Percentiles rank a stretch among this genome's conserved stretches.
These are phyloP conservation scores for Psilopsiagon aurifrons DNA, from an alignment of 2,113 vertebrate species.

Conservation along the genomic window DNA sequence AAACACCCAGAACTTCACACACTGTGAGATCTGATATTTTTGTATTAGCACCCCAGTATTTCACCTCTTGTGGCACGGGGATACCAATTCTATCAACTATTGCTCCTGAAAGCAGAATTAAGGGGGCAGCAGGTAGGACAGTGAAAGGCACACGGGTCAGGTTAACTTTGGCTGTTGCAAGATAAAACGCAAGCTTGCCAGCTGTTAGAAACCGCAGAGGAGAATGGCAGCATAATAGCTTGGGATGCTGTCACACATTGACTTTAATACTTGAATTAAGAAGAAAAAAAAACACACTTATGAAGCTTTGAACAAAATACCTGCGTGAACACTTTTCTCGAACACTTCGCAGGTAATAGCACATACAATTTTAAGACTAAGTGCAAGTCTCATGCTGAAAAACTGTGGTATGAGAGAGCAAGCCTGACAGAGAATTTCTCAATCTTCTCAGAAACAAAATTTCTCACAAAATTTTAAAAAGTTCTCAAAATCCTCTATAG, in stretches of 20 bases:
- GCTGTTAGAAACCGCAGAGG: background rate
- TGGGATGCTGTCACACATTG: background rate
- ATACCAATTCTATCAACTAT: too few relatives aligned
- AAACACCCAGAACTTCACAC: too few relatives aligned
- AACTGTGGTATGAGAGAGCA: fast-evolving
- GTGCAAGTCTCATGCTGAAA: background rate
- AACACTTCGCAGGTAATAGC: background rate
- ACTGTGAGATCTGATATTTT: fast-evolving
- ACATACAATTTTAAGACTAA: background rate
- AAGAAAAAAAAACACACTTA: background rate
- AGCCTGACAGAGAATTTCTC: background rate
- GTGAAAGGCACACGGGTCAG: background rate
- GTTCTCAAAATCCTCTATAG: background rate
- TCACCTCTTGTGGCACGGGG: too few relatives aligned
- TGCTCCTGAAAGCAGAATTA: background rate
- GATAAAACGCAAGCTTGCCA: background rate
- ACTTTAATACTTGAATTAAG: background rate
- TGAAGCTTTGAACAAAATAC: background rate
- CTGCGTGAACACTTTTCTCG: background rate
- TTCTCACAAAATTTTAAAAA: background rate
- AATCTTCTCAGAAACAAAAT: background rate
- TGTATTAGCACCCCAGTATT: background rate
- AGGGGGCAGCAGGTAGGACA: background rate
- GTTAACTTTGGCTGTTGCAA: background rate
- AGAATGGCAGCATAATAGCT: background rate